A percentile compares a stretch with the other conserved stretches of the same genome.
Conservation (phyloP, 2,113 vertebrate genomes). For the Centropus unirufus region DNA sequence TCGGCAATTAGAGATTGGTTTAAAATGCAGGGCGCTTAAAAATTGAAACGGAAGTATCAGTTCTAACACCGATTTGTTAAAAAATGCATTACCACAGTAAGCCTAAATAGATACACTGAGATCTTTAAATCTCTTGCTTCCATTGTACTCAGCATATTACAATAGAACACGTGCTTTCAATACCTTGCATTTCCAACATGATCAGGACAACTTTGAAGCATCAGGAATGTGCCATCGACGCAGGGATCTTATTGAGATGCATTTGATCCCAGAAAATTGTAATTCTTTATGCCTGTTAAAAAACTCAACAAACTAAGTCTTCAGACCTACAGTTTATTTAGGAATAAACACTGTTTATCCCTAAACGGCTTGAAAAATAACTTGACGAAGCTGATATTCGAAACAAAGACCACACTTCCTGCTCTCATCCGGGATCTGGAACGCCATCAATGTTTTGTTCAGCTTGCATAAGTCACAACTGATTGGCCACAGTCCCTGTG, state of each 20-base stretch:
- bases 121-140: neutral
- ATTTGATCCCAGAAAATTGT: neutral
- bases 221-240: neutral
- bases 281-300: neutral
- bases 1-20: neutral
- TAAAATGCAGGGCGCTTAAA: neutral
- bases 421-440: conserved; percentile 60
- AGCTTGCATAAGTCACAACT: conserved; percentile 84
- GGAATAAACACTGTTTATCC: neutral
- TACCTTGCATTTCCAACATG: neutral
- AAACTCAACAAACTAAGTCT: neutral
- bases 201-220: neutral
- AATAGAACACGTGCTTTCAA: neutral
- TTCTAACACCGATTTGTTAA: neutral
- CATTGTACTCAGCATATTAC: neutral
- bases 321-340: neutral
- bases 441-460: conserved; percentile 80
- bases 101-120: neutral
- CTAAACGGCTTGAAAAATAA: conserved; percentile 32
- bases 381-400: conserved; percentile 29
- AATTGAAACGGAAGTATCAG: neutral
- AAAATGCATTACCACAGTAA: neutral
- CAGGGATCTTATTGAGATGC: neutral
- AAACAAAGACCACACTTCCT: conserved; percentile 69
- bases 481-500: conserved; percentile 85